Base-by-base conservation (phyloP, 2,888 invertebrate species). In the Bedellia somnulentella region DNA sequence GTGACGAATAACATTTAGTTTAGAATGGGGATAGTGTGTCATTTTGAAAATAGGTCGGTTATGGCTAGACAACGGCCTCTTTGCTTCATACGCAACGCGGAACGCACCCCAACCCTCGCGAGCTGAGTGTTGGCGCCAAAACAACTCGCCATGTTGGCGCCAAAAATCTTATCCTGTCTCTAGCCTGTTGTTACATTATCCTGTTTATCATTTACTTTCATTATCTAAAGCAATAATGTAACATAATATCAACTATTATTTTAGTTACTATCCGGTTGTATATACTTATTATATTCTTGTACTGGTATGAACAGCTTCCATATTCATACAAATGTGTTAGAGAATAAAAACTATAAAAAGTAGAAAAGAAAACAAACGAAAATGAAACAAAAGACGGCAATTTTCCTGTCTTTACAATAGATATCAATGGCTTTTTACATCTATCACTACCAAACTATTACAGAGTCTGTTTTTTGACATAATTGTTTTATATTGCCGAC, bases 61-160 rank as follows among this genome's bases (percentile, higher is more conserved):
- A 18, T 4, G 10, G 12, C 18, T 25, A 25, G 30, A 25, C n/a
- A 18, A 18, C 18, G 18, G 9, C 18, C 18, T 18, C 9, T 18
- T 18, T n/a, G n/a, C n/a, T n/a, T n/a, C n/a, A n/a, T n/a, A n/a
- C n/a, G n/a, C n/a, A 55, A 54, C 45, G 40, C 42, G 40, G 38
- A 46, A 51, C 51, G 46, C 54, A 56, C 60, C 62, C 59, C 54
- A 39, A 32, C 36, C 41, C 41, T 36, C 36, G 18, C 9, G 41
- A 41, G 40, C 47, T 55, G 59, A 62, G 45, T 40, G 44, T 57
- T 60, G 70, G 70, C 70, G 68, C 68, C 68, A 59, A 60, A 57
- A 49, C 39, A 18, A 38, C 57, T 59, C 67, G 70, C 34, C 70
- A 48, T 33, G 32, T 45, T 55, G 70, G 60, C 67, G 70, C 45